Conservation (phyloP, 1,140 invertebrate species). For the Pseudomyrmex dendroicus region DNA sequence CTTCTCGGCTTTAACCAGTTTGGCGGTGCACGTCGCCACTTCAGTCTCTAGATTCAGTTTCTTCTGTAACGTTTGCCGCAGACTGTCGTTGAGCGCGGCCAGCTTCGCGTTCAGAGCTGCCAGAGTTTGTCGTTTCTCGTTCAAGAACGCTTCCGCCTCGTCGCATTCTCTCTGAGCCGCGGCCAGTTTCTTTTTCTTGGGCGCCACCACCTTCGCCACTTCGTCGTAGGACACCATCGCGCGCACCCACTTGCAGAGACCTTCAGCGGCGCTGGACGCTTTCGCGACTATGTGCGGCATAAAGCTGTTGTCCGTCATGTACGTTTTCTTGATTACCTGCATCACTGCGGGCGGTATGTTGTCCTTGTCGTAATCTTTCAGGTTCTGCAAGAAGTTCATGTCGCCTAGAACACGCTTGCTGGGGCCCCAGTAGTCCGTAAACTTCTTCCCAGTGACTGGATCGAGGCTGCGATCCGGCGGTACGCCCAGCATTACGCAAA, state of each 20-base stretch:
- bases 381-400: slow-evolving; percentile 88
- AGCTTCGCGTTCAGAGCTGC: slow-evolving; percentile 87
- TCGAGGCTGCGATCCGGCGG: slow-evolving; percentile 88
- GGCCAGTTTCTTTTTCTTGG: slow-evolving; percentile 87
- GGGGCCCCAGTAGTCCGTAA: slow-evolving; percentile 90
- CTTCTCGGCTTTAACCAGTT: slow-evolving; percentile 89
- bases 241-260: slow-evolving; percentile 90
- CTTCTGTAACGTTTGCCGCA: slow-evolving; percentile 83
- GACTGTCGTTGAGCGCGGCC: slow-evolving; percentile 84
- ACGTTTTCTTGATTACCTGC: slow-evolving; percentile 88
- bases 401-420: slow-evolving; percentile 91
- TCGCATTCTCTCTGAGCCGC: slow-evolving; percentile 87
- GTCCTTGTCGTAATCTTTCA: slow-evolving; percentile 91
- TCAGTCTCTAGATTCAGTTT: slow-evolving; percentile 86
- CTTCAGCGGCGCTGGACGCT: slow-evolving; percentile 90
- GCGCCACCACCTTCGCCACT: slow-evolving; percentile 89
- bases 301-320: slow-evolving; percentile 88
- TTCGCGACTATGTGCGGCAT: slow-evolving; percentile 89
- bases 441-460: slow-evolving; percentile 87
- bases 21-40: slow-evolving; percentile 86
- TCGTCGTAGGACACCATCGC: slow-evolving; percentile 91
- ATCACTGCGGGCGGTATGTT: slow-evolving; percentile 88
- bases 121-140: slow-evolving; percentile 87
- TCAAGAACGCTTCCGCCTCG: slow-evolving; percentile 87
- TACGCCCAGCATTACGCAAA: slow-evolving; percentile 90